Conservation (phyloP, 1,140 invertebrate genomes). For the Caenorhabditis brenneri region DNA sequence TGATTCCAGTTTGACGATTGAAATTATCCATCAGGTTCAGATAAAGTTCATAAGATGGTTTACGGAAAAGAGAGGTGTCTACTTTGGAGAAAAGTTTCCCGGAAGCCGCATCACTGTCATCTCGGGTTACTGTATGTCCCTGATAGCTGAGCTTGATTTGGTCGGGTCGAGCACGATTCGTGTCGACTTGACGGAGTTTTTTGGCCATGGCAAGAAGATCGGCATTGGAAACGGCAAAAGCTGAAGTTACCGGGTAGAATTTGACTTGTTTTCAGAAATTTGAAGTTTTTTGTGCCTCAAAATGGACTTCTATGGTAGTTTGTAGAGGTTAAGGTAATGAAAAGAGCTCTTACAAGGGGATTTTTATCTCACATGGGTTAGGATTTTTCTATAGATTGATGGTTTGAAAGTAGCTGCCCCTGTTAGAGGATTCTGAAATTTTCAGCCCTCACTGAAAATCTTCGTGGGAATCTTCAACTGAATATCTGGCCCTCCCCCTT, state of each 20-base stretch:
- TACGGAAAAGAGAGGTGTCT: slow-evolving; percentile 57
- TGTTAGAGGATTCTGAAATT: no score
- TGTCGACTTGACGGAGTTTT: not conserved
- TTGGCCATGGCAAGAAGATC: slow-evolving; percentile 1
- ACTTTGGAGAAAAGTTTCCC: slow-evolving; percentile 57
- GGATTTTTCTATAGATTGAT: no score
- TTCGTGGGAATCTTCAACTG: no score
- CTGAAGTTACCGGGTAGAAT: not conserved
- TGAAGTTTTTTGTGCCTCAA: no score
- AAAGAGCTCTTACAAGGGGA: no score
- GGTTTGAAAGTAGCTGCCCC: no score
- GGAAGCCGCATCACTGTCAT: slow-evolving; percentile 53
- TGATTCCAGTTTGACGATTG: slow-evolving; percentile 55
- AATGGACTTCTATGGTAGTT: no score
- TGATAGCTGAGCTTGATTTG: slow-evolving; percentile 53
- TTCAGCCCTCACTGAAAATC: no score
- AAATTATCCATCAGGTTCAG: slow-evolving; percentile 58
- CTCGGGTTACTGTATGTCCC: slow-evolving; percentile 55
- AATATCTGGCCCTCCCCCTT: no score
- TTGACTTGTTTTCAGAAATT: not conserved
- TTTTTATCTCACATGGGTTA: no score
- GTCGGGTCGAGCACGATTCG: not conserved
- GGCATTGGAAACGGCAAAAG: not conserved
- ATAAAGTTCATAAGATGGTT: slow-evolving; percentile 57
- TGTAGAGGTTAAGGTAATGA: no score